Percentiles rank a stretch among this genome's conserved stretches.
Evolutionary conservation across 2,888 invertebrate genomes (phyloP).

Genomic region (Acanthacorydalis orientalis): DNA sequence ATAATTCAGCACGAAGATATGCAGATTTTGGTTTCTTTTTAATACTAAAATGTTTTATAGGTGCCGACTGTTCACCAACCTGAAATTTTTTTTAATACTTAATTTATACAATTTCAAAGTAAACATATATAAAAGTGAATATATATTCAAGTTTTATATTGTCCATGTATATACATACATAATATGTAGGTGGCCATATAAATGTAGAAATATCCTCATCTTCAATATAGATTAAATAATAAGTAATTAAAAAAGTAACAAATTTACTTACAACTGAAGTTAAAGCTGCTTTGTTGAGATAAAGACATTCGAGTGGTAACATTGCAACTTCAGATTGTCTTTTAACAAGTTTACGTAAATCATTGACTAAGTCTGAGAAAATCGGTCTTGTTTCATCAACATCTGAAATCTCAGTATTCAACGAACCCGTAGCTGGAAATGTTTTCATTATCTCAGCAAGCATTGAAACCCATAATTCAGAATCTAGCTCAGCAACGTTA

Average conservation of each 20-base stretch:
- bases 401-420: constrained; percentile 78
- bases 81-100: constrained; percentile 15
- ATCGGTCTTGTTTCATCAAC: constrained; percentile 80
- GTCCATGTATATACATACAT: neutral
- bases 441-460: constrained; percentile 89
- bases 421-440: constrained; percentile 73
- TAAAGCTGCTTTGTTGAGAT: constrained; percentile 85
- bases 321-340: constrained; percentile 75
- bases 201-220: too few species aligned
- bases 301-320: constrained; percentile 89
- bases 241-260: neutral
- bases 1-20: constrained; percentile 68
- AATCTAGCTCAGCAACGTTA: constrained; percentile 81
- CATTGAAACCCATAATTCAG: constrained; percentile 96
- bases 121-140: neutral
- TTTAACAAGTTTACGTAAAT: constrained; percentile 62
- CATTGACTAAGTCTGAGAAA: constrained; percentile 76
- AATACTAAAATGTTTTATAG: constrained; percentile 80
- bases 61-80: constrained; percentile 67
- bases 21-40: constrained; percentile 93
- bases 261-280: constrained; percentile 54
- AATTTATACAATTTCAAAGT: neutral
- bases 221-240: too few species aligned
- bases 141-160: too few species aligned
- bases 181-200: too few species aligned